Percentiles rank a stretch among this genome's conserved stretches.
Conservation (phyloP, 2,113 vertebrate species). For the Syngnathus floridae region DNA sequence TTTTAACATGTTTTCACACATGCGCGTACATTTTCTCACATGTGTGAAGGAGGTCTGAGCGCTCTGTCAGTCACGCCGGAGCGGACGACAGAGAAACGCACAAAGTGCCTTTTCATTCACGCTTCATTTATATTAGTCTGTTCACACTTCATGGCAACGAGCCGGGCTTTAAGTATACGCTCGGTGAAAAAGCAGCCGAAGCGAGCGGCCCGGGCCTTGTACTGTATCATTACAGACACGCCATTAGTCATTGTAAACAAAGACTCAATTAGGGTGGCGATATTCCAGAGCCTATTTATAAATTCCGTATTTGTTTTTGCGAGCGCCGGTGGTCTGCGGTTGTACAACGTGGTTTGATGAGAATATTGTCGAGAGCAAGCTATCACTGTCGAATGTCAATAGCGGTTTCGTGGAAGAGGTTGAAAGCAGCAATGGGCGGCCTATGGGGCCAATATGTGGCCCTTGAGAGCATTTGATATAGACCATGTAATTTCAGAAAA, state of each 20-base stretch:
- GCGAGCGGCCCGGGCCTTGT: background rate
- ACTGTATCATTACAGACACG: conserved; percentile 22
- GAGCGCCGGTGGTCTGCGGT: conserved; percentile 33
- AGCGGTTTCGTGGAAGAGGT: conserved; percentile 3
- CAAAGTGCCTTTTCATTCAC: conserved; percentile 6
- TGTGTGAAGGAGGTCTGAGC: conserved; percentile 4
- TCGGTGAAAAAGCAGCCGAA: background rate
- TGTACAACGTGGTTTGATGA: conserved; percentile 22
- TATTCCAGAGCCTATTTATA: conserved; percentile 14
- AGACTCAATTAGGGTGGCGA: conserved; percentile 33
- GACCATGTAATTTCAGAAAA: background rate
- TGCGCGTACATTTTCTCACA: conserved; percentile 10
- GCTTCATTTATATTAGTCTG: conserved; percentile 3
- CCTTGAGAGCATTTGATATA: background rate
- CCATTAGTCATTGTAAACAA: conserved; percentile 36
- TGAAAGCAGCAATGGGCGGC: background rate
- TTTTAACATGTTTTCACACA: conserved; percentile 21
- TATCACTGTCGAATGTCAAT: conserved; percentile 4
- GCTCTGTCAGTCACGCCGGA: conserved; percentile 2
- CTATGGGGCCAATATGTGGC: background rate
- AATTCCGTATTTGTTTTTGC: conserved; percentile 36
- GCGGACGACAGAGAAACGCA: background rate
- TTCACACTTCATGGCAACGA: background rate
- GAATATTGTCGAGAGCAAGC: conserved; percentile 7
- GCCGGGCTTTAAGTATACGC: background rate